A percentile compares a stretch with the other conserved stretches of the same genome.
These are phyloP conservation scores for Metallyticus violacea DNA, from an alignment of 2,888 invertebrate species.

Conservation along the genomic window DNA sequence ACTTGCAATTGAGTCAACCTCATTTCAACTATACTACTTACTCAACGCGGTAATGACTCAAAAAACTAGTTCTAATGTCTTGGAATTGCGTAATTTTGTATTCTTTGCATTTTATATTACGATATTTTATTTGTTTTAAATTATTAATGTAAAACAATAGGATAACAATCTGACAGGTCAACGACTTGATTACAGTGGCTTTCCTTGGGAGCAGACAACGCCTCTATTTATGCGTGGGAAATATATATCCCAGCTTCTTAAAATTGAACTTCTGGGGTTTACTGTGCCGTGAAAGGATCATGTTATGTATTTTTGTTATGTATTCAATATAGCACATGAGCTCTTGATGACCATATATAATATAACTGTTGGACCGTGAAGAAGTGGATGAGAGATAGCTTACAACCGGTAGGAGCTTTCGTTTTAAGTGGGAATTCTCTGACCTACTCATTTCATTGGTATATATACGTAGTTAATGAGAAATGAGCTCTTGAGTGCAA, in stretches of 20 bases:
- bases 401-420: background rate
- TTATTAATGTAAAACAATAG: background rate
- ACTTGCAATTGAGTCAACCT: background rate
- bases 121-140: background rate
- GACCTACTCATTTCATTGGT: background rate
- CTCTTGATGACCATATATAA: background rate
- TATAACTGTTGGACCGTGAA: background rate
- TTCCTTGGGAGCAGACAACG: conserved; percentile 20
- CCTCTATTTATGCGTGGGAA: conserved; percentile 8
- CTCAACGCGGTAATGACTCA: background rate
- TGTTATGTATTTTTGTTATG: background rate
- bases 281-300: background rate
- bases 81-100: background rate
- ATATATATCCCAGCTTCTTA: background rate
- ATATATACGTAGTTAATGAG: background rate
- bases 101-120: background rate
- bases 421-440: background rate
- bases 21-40: background rate
- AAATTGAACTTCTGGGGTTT: background rate
- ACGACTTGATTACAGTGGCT: conserved; percentile 13
- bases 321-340: background rate
- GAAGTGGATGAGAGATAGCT: background rate
- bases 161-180: conserved; percentile 18
- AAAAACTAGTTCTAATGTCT: background rate
- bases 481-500: background rate